Base-by-base conservation (phyloP, 2,113 vertebrate species). In the Syrrhaptes paradoxus region DNA sequence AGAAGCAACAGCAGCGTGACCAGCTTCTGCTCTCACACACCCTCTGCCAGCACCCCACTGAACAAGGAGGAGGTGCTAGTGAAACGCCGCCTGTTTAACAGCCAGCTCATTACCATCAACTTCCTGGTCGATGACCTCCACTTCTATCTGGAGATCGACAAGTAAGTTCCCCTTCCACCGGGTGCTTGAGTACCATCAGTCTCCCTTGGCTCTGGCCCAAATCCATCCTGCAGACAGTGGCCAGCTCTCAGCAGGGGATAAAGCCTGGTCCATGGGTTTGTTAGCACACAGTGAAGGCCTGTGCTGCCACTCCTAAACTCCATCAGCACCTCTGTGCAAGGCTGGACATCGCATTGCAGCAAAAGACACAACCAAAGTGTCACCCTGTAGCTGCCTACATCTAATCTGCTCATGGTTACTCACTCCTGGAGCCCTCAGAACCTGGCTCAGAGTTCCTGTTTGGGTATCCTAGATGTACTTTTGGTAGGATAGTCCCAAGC, bases 111-210 rank as follows among this genome's bases (percentile, higher is more conserved):
- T 21, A 36, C 21, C 0, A 4, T 98, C 90, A 98, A 96, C 92
- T 98, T 98, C 74, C 95, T 95, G 4, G 2, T 95, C 1, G 41
- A 98, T 1, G 98, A 98, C 88, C 83, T 98, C 11, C 80, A 28
- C 86, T 98, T 98, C 51, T 97, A 97, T 63, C 92, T 96, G 89
- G 98, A 98, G 97, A 97, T 98, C 4, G 79, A 96, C 59, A 98
- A 48, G 98, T 98, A 81, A 96, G 97, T 92, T 51, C 70, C 46
- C 15, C 68, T 24, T 46, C 52, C 38, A 57, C 46, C 5, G 0
- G 6, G 6, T 31, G 52, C 57, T 75, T 13, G 1, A 63, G 24
- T 51, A 9, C 52, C 46, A 28, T 61, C 38, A 34, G 36, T 43
- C 43, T 85, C 29, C 59, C 31, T 57, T 57, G 65, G 63, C 34